Evolutionary conservation across 2,797 vertebrate genomes (phyloP), one percentile per base, ranked within the genome.

Genomic region (Phylloscopus collybita): DNA sequence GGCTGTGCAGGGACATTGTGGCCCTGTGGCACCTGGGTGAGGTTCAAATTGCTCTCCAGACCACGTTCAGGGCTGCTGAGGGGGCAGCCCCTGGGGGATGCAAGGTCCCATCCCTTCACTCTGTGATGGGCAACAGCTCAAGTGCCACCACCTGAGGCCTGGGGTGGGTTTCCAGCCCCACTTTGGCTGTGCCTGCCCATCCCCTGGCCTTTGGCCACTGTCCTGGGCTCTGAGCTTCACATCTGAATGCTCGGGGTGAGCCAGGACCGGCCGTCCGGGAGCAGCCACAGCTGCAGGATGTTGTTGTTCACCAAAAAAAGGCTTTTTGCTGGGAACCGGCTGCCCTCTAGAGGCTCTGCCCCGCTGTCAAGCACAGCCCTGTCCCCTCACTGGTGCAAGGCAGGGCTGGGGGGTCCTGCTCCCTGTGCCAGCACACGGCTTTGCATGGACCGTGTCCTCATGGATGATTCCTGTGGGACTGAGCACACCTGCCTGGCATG

Each of bases 271-370:
- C 64, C 3, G 8, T 11, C 15, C 5, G 0, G 38, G 66, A 62
- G 8, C 8, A 21, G 26, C 32, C 45, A 2, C 51, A 14, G 1
- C 56, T 11, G 26, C 36, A 25, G 32, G 17, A 4, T 3, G 17
- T 0, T 74, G 17, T 0, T 74, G 8, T 9, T 56, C 44, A 25
- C 47, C 47, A 18, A 73, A 67, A 72, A 2, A 1, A 0, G 2
- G 18, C 36, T 27, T 25, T 96, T 74, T 81, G n/a, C 66, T 59
- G 57, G 93, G 42, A 51, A 8, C 26, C 2, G 57, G 89, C 95
- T 96, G 95, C 97, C 97, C 97, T 96, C 97, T 97, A 90, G 93
- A 93, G 97, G 93, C 80, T 22, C 6, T 5, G 9, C 38, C 65
- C 30, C 7, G 7, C 36, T 72, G 74, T 7, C 3, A 70, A 17